Percentiles rank a stretch among this genome's conserved stretches.
phyloP scores from a whole-genome alignment of 92 coral and sea anemone species.

The Phymanthus crucifer region DNA sequence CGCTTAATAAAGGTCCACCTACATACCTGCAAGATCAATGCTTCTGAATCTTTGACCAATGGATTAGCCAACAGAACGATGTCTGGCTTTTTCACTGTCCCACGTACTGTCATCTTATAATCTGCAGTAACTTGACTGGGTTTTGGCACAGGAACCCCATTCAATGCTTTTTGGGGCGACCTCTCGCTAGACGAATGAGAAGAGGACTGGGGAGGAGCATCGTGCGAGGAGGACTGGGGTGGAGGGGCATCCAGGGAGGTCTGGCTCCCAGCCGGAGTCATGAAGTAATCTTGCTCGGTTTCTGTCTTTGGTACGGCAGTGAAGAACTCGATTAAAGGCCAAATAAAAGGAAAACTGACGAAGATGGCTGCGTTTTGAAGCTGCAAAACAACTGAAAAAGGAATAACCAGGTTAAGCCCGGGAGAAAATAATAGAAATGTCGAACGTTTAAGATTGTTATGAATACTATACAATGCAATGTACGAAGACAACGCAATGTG shows the following conservation, averaged over 20 bases:
- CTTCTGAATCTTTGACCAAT: constrained; percentile 72
- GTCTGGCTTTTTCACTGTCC: constrained; percentile 78
- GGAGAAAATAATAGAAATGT: too few species aligned
- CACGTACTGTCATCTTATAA: constrained; percentile 70
- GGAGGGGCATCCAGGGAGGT: constrained; percentile 50
- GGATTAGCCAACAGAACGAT: constrained; percentile 89
- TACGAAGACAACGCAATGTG: too few species aligned
- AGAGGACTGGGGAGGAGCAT: background rate
- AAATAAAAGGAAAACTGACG: constrained; percentile 85
- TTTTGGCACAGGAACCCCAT: constrained; percentile 12
- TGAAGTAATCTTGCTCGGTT: constrained; percentile 27
- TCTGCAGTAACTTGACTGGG: constrained; percentile 15
- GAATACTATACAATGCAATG: too few species aligned
- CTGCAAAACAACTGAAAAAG: constrained; percentile 65
- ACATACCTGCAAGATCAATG: constrained; percentile 79
- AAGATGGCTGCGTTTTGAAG: constrained; percentile 87
- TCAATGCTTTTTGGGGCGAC: background rate
- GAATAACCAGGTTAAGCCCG: background rate
- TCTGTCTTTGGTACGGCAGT: constrained; percentile 38
- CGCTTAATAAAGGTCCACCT: background rate
- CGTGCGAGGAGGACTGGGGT: background rate
- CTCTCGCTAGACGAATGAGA: background rate
- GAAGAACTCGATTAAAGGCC: constrained; percentile 84
- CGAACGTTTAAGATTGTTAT: too few species aligned
- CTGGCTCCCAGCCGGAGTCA: constrained; percentile 57